phyloP scores from a whole-genome alignment of 2,888 invertebrate species.

The Drosophila picticornis region DNA sequence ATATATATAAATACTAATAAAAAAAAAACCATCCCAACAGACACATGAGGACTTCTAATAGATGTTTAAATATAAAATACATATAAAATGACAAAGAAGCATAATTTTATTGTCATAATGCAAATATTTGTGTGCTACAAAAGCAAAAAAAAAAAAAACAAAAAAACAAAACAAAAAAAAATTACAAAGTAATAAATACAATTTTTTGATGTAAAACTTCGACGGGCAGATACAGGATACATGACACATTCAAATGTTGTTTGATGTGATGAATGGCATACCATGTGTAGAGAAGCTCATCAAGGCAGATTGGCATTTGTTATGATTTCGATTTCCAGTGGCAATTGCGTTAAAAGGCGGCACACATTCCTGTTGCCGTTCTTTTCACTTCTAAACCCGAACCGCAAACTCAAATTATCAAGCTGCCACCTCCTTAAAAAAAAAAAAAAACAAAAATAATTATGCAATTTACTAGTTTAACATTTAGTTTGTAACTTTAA shows the following conservation, averaged over 20 bases:
- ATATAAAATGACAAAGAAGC: slow-evolving; percentile 52
- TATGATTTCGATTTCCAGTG: slow-evolving; percentile 7
- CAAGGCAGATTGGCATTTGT: slow-evolving; percentile 15
- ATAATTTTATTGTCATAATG: slow-evolving; percentile 75
- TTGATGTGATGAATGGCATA: slow-evolving; percentile 22
- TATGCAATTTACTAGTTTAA: slow-evolving; percentile 38
- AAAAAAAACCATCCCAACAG: slow-evolving; percentile 24
- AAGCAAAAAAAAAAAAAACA: slow-evolving; percentile 23
- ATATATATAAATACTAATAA: not conserved
- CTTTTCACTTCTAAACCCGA: slow-evolving; percentile 8
- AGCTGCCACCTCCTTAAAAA: slow-evolving; percentile 56
- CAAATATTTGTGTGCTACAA: slow-evolving; percentile 64
- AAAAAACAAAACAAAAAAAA: not conserved
- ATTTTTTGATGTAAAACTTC: slow-evolving; percentile 71
- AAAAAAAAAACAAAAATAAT: slow-evolving; percentile 15
- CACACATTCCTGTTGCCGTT: slow-evolving; percentile 12
- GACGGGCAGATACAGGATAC: slow-evolving; percentile 41
- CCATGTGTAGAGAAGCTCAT: slow-evolving; percentile 8
- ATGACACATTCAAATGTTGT: slow-evolving; percentile 36
- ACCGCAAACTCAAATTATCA: slow-evolving; percentile 56
- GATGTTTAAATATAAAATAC: slow-evolving; percentile 71
- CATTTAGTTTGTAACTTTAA: slow-evolving; percentile 55
- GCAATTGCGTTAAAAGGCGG: slow-evolving; percentile 2
- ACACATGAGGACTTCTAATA: slow-evolving; percentile 62
- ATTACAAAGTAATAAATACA: slow-evolving; percentile 29